These are phyloP conservation scores for Drosophila pegasa DNA, from an alignment of 2,888 invertebrate species.

Conservation along the genomic window DNA sequence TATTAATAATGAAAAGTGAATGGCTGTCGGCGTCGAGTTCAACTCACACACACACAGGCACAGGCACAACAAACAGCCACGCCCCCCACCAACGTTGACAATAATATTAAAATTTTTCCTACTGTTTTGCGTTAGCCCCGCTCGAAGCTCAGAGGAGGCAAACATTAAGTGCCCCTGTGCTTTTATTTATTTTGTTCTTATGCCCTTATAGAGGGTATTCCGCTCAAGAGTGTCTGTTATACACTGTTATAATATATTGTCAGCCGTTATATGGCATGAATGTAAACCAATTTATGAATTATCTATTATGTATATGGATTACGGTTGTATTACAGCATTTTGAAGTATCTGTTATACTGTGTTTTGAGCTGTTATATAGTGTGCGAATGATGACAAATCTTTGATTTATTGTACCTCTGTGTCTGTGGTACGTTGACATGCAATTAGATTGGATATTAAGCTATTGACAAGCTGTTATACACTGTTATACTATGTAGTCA, in stretches of 20 bases:
- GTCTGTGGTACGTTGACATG: background rate
- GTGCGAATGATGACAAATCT: background rate
- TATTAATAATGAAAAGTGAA: slow-evolving; percentile 82
- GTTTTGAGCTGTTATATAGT: background rate
- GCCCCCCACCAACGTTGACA: slow-evolving; percentile 41
- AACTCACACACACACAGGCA: slow-evolving; percentile 30
- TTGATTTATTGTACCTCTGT: background rate
- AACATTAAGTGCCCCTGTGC: slow-evolving; percentile 30
- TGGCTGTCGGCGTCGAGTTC: slow-evolving; percentile 58
- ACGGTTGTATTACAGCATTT: background rate
- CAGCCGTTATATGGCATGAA: background rate
- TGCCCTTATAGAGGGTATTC: slow-evolving; percentile 1
- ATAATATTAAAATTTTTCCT: slow-evolving; percentile 72
- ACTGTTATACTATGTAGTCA: background rate
- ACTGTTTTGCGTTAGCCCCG: slow-evolving; percentile 49
- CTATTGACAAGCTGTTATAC: background rate
- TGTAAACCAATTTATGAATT: background rate
- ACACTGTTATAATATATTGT: slow-evolving; percentile 6
- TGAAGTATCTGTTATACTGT: background rate
- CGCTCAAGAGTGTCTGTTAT: background rate
- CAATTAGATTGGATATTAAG: background rate
- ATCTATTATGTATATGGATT: too few relatives aligned
- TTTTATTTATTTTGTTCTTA: slow-evolving; percentile 8
- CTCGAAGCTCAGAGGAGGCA: slow-evolving; percentile 1
- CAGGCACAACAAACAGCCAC: slow-evolving; percentile 18